These are phyloP conservation scores for Ypsolopha sequella DNA, from an alignment of 2,888 invertebrate genomes.

Conservation along the genomic window DNA sequence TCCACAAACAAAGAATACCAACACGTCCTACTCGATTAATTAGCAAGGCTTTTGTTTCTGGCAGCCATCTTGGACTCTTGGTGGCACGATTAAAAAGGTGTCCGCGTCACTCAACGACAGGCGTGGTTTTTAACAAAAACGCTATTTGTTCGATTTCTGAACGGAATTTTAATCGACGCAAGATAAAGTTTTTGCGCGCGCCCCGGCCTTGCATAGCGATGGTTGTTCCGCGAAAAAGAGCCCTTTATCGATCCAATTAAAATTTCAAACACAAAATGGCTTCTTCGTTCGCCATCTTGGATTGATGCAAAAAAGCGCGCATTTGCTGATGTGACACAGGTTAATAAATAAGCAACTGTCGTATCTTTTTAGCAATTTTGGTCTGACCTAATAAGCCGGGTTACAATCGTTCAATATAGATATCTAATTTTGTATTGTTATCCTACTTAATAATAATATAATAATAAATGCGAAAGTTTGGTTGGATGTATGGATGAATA, in stretches of 20 bases:
- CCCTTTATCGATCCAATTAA: slow-evolving; percentile 61
- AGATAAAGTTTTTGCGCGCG: slow-evolving; percentile 36
- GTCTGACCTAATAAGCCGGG: too few species aligned
- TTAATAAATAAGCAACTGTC: too few species aligned
- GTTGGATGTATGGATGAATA: too few species aligned
- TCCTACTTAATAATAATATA: too few species aligned
- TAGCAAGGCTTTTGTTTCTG: slow-evolving; percentile 3
- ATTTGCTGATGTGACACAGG: not conserved
- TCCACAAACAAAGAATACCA: too few species aligned
- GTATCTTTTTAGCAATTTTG: too few species aligned
- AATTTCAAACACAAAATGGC: slow-evolving; percentile 60
- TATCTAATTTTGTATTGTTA: too few species aligned
- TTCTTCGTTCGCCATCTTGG: slow-evolving; percentile 54
- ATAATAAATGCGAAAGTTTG: too few species aligned
- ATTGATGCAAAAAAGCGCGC: slow-evolving; percentile 3
- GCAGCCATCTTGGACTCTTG: slow-evolving; percentile 31
- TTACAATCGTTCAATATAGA: too few species aligned
- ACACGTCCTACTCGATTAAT: not conserved
- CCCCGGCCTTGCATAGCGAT: slow-evolving; percentile 13
- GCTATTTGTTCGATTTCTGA: slow-evolving; percentile 48
- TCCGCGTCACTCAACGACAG: slow-evolving; percentile 21
- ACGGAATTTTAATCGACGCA: slow-evolving; percentile 39
- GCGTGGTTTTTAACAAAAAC: slow-evolving; percentile 43
- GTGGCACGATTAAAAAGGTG: slow-evolving; percentile 25
- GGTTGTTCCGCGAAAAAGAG: slow-evolving; percentile 34